Conservation (phyloP, 2,888 invertebrate species). For the Sinodicranocentrus sp. region DNA sequence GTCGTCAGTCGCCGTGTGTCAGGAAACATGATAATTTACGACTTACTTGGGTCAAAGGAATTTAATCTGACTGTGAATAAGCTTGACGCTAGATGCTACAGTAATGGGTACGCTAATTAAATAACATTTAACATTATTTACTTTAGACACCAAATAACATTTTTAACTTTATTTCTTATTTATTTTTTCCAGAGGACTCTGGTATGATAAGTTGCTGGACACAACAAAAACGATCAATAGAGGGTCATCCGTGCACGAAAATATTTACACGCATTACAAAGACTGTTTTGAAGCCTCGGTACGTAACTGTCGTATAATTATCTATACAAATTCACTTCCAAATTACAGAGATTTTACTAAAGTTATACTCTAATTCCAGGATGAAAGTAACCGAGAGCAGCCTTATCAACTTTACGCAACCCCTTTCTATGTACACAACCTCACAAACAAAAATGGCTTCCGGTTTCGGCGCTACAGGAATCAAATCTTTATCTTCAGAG, state of each 20-base stretch:
- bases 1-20: slow-evolving; percentile 63
- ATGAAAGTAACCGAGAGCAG: slow-evolving; percentile 8
- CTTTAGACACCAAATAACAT: not conserved
- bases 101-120: slow-evolving; percentile 50
- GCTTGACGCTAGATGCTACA: slow-evolving; percentile 60
- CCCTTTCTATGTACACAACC: slow-evolving; percentile 64
- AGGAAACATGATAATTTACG: slow-evolving; percentile 72
- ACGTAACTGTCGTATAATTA: not conserved
- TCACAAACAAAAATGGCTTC: slow-evolving; percentile 70
- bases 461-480: slow-evolving; percentile 69
- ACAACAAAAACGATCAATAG: slow-evolving; percentile 24
- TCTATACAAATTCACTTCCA: no score
- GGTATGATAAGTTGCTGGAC: slow-evolving; percentile 54
- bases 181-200: slow-evolving; percentile 35
- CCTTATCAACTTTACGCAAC: slow-evolving; percentile 23
- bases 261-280: slow-evolving; percentile 67
- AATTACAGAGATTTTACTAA: no score
- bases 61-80: slow-evolving; percentile 44
- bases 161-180: not conserved
- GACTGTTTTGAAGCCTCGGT: slow-evolving; percentile 65
- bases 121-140: not conserved
- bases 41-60: slow-evolving; percentile 57
- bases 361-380: not conserved
- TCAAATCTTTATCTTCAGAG: slow-evolving; percentile 73
- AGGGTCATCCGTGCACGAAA: slow-evolving; percentile 53